A percentile compares a stretch with the other conserved stretches of the same genome.
Evolutionary conservation across 2,797 vertebrate genomes (phyloP).

Genomic region (Thunnus albacares): DNA sequence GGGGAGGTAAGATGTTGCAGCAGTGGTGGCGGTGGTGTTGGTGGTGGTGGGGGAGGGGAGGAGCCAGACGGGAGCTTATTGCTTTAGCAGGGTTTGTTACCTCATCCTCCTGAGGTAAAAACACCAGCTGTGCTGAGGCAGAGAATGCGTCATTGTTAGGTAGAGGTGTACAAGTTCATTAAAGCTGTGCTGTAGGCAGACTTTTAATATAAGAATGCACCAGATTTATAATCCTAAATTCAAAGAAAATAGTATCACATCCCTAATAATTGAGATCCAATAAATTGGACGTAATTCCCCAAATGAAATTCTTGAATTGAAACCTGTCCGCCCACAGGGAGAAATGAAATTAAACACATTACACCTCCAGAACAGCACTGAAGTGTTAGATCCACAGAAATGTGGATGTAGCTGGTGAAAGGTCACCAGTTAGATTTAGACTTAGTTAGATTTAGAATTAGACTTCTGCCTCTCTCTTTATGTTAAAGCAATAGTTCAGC

Average conservation of each 20-base stretch:
- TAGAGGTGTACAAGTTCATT: conserved; percentile 52
- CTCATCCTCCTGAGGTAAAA: conserved; percentile 71
- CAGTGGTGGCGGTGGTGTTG: background rate
- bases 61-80: conserved; percentile 68
- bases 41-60: background rate
- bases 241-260: conserved; percentile 23
- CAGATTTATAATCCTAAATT: background rate
- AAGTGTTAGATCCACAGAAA: conserved; percentile 14
- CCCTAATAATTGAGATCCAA: conserved; percentile 24
- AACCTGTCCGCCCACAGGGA: background rate
- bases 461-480: background rate
- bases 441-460: too few species aligned
- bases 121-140: conserved; percentile 71
- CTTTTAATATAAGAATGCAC: conserved; percentile 18
- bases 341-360: conserved; percentile 25
- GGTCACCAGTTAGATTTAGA: background rate
- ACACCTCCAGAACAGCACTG: background rate
- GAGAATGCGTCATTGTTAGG: conserved; percentile 60
- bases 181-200: conserved; percentile 34
- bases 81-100: conserved; percentile 76
- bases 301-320: conserved; percentile 20
- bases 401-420: background rate
- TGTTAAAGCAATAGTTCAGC: too few species aligned
- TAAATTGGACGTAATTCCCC: conserved; percentile 29
- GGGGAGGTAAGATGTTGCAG: conserved; percentile 41